Conservation (phyloP, 37 sponge, comb jelly and placozoan genomes). For the Diacarnus erythraeanus region DNA sequence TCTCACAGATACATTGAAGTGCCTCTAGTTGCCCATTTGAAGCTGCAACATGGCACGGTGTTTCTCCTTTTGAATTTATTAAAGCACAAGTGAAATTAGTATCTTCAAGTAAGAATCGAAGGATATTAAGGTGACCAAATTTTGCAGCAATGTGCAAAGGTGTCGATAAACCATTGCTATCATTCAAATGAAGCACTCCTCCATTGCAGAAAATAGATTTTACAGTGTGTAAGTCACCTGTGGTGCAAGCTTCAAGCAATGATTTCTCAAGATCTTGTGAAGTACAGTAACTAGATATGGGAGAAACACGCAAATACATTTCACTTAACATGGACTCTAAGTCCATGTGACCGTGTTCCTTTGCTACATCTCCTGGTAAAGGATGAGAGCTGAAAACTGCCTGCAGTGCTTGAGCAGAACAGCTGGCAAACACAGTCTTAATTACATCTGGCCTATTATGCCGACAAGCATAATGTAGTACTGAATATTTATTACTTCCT, state of each 20-base stretch:
- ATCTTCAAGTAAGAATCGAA: slow-evolving; percentile 42
- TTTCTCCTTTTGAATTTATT: slow-evolving; percentile 41
- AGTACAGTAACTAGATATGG: not conserved
- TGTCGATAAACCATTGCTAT: not conserved
- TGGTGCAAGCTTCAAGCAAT: not conserved
- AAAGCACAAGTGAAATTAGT: slow-evolving; percentile 2
- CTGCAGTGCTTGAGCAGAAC: not conserved
- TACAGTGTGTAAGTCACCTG: not conserved
- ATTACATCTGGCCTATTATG: not conserved
- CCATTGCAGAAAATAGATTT: not conserved
- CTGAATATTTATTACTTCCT: not conserved
- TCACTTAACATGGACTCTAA: not conserved
- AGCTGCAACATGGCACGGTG: slow-evolving; percentile 83
- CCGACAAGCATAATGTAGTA: slow-evolving; percentile 7
- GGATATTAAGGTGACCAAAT: slow-evolving; percentile 58
- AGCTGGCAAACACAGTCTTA: not conserved
- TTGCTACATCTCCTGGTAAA: not conserved
- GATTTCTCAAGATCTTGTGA: not conserved
- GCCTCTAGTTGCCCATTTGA: slow-evolving; percentile 58
- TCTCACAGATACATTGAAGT: slow-evolving; percentile 33
- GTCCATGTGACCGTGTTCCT: not conserved
- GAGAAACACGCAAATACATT: not conserved
- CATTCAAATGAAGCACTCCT: not conserved
- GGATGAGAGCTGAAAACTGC: not conserved
- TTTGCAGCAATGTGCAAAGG: slow-evolving; percentile 70